Conservation (phyloP, 1,140 invertebrate genomes). For the Neomicropteryx cornuta region DNA sequence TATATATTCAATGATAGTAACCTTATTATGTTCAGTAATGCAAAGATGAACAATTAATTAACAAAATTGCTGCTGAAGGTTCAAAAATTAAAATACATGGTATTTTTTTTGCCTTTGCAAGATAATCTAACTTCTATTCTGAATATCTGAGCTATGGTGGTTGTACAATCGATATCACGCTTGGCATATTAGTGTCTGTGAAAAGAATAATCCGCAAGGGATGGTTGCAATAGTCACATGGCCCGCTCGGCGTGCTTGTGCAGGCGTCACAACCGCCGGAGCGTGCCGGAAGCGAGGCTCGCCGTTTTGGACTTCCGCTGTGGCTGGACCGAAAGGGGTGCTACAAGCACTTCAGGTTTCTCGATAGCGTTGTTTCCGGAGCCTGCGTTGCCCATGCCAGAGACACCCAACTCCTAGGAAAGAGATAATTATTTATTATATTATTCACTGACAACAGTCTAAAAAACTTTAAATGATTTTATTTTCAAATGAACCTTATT, state of each 20-base stretch:
- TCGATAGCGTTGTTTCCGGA: slow-evolving; percentile 42
- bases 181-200: too few relatives aligned
- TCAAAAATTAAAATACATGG: too few relatives aligned
- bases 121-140: too few relatives aligned
- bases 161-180: too few relatives aligned
- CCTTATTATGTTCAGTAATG: too few relatives aligned
- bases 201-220: too few relatives aligned
- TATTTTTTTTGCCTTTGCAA: too few relatives aligned
- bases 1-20: too few relatives aligned
- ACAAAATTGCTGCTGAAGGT: too few relatives aligned
- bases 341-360: slow-evolving; percentile 52
- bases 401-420: slow-evolving; percentile 51
- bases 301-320: slow-evolving; percentile 58
- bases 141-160: too few relatives aligned
- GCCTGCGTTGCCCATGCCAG: slow-evolving; percentile 38
- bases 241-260: slow-evolving; percentile 15
- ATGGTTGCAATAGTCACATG: too few relatives aligned
- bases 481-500: neutral
- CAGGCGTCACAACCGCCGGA: slow-evolving; percentile 33
- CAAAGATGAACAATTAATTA: too few relatives aligned
- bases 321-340: slow-evolving; percentile 70
- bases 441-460: neutral
- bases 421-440: slow-evolving; percentile 15
- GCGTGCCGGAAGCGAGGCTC: slow-evolving; percentile 27
- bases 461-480: neutral